Conservation (phyloP, 2,888 invertebrate genomes). For the Trichogramma dendrolimi region DNA sequence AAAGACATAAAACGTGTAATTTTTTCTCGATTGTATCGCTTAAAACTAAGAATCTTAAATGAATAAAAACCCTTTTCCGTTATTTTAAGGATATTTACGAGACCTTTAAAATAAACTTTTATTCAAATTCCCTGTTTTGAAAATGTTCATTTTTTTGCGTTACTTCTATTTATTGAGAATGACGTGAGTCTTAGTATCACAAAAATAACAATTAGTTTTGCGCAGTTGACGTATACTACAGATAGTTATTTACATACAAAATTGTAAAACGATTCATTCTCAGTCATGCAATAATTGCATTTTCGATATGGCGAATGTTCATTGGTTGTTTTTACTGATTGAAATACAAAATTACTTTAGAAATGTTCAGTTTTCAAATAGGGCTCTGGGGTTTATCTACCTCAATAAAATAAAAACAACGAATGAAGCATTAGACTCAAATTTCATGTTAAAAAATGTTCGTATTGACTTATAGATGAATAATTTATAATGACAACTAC, state of each 20-base stretch:
- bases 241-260: slow-evolving; percentile 22
- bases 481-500: slow-evolving; percentile 31
- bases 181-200: slow-evolving; percentile 24
- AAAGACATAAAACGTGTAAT: too few relatives aligned
- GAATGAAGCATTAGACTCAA: too few relatives aligned
- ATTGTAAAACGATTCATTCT: slow-evolving; percentile 21
- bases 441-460: neutral
- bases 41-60: slow-evolving; percentile 18
- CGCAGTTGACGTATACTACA: slow-evolving; percentile 21
- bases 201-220: slow-evolving; percentile 23
- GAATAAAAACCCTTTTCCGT: slow-evolving; percentile 14
- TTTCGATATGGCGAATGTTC: neutral
- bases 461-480: slow-evolving; percentile 6
- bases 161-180: slow-evolving; percentile 18
- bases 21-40: slow-evolving; percentile 4
- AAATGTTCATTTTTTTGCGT: slow-evolving; percentile 13
- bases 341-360: too few relatives aligned
- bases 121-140: slow-evolving; percentile 21
- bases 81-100: slow-evolving; percentile 21
- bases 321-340: too few relatives aligned
- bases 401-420: too few relatives aligned
- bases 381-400: too few relatives aligned
- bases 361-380: too few relatives aligned
- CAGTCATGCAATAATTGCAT: slow-evolving; percentile 26
- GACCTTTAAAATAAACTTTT: slow-evolving; percentile 12